Percentiles rank a stretch among this genome's conserved stretches.
Evolutionary conservation across 2,888 invertebrate species (phyloP).

Genomic region (Stegana nigrithorax): DNA sequence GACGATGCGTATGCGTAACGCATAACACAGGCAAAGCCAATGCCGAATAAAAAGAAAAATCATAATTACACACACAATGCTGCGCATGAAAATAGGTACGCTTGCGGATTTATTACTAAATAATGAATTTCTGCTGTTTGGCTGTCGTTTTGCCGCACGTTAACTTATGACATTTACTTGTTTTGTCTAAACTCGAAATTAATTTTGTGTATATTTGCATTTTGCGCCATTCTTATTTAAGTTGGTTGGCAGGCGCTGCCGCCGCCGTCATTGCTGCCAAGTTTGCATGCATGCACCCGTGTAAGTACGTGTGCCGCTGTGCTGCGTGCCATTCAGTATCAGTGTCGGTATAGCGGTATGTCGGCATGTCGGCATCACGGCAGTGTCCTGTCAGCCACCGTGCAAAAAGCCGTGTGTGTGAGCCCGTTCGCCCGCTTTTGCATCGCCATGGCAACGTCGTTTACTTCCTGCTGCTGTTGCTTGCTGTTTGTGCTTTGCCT

Average conservation of each 20-base stretch:
- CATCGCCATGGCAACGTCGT: conserved; percentile 51
- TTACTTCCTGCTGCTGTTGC: conserved; percentile 26
- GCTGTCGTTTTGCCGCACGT: no score
- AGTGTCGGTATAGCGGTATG: conserved; percentile 33
- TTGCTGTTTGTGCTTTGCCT: conserved; percentile 35
- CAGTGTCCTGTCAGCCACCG: no score
- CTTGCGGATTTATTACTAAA: no score
- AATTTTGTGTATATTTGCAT: no score
- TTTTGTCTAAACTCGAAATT: no score
- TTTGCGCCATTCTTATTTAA: no score
- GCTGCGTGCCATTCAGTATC: conserved; percentile 53
- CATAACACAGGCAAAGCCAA: conserved; percentile 38
- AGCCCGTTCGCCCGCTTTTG: conserved; percentile 41
- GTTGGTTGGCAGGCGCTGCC: no score
- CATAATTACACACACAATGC: neutral
- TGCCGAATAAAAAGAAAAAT: no score
- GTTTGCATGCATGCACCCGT: conserved; percentile 41
- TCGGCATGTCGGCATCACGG: conserved; percentile 26
- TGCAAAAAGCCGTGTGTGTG: conserved; percentile 44
- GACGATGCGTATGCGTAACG: conserved; percentile 29
- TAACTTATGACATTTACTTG: no score
- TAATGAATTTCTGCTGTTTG: no score
- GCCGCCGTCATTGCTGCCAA: no score
- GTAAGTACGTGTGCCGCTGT: neutral
- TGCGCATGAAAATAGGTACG: no score